Percentiles rank a stretch among this genome's conserved stretches.
Conservation (phyloP, 2,797 vertebrate genomes). For the Adelosebastes latens region DNA sequence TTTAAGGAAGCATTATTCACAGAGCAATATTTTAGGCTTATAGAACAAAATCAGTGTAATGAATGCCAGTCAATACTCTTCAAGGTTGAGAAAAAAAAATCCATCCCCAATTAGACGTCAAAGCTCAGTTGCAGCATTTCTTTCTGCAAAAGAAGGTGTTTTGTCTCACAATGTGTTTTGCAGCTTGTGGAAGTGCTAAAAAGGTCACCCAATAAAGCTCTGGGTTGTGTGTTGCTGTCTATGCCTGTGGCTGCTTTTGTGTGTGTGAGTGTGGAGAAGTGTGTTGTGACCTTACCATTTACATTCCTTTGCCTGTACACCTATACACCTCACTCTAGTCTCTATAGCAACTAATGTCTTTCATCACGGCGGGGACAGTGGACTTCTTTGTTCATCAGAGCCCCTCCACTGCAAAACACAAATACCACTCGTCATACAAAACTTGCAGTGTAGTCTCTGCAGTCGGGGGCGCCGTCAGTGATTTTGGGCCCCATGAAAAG, state of each 20-base stretch:
- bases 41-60: background rate
- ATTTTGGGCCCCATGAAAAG: background rate
- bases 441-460: background rate
- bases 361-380: background rate
- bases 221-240: background rate
- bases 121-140: background rate
- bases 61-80: background rate
- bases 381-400: background rate
- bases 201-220: slow-evolving; percentile 32
- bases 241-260: background rate
- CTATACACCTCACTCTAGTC: slow-evolving; percentile 21
- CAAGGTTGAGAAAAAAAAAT: background rate
- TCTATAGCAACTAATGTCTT: slow-evolving; percentile 51
- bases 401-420: background rate
- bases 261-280: background rate
- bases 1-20: background rate
- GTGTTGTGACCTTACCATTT: background rate
- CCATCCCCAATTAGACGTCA: background rate
- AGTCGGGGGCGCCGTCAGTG: background rate
- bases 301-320: slow-evolving; percentile 30
- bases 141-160: background rate
- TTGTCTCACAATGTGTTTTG: slow-evolving; percentile 12
- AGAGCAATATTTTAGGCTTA: background rate
- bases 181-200: slow-evolving; percentile 2
- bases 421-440: background rate